phyloP scores from a whole-genome alignment of 2,113 vertebrate genomes.

The Scomber japonicus region DNA sequence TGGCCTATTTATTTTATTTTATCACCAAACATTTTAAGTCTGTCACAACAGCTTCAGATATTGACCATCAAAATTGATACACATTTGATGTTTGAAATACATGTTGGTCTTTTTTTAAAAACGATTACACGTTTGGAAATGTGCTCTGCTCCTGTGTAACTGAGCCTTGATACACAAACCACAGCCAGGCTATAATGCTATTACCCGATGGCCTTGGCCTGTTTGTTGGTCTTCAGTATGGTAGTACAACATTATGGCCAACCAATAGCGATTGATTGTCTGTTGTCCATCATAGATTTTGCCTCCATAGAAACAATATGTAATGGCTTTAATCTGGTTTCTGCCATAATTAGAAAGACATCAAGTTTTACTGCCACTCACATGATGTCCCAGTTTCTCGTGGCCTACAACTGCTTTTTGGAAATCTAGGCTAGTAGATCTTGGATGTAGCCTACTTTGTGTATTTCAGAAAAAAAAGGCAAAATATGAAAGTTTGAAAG shows the following conservation, averaged over 20 bases:
- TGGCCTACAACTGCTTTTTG: slow-evolving; percentile 64
- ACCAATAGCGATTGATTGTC: slow-evolving; percentile 19
- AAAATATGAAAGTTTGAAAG: neutral
- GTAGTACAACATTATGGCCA: neutral
- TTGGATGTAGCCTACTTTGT: slow-evolving; percentile 44
- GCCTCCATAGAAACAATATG: slow-evolving; percentile 24
- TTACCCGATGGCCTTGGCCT: slow-evolving; percentile 6
- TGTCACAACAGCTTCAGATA: neutral
- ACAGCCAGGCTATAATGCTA: slow-evolving; percentile 1
- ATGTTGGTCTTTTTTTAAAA: neutral
- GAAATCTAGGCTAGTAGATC: slow-evolving; percentile 58
- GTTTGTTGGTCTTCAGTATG: slow-evolving; percentile 7
- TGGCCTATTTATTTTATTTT: neutral
- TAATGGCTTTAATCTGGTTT: slow-evolving; percentile 51
- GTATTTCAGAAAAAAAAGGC: slow-evolving; percentile 26
- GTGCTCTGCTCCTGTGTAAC: neutral
- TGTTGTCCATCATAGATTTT: slow-evolving; percentile 13
- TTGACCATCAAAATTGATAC: neutral
- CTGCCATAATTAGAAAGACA: slow-evolving; percentile 71
- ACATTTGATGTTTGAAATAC: neutral
- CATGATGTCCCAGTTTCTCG: slow-evolving; percentile 75
- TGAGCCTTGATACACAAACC: neutral
- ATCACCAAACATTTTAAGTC: neutral
- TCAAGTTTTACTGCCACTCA: slow-evolving; percentile 57
- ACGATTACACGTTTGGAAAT: neutral